Base-by-base conservation (phyloP, 2,113 vertebrate species). In the Xiphophorus hellerii region DNA sequence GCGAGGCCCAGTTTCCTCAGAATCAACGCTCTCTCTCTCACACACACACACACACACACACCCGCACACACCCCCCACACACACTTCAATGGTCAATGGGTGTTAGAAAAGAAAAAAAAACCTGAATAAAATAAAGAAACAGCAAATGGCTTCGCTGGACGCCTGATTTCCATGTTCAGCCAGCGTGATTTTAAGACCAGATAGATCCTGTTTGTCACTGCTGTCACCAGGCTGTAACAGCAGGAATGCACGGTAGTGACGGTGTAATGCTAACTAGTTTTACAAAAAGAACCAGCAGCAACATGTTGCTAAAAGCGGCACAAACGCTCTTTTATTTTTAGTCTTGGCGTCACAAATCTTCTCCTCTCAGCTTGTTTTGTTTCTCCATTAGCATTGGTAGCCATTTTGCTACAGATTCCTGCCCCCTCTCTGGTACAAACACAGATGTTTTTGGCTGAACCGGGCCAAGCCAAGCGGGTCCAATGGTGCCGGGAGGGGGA, bases 1-100 rank as follows among this genome's bases (percentile, higher is more conserved):
- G 69, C 82, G 51, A 88, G 86, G 90, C 90, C 92, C 85, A 92
- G 83, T 92, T 92, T 90, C 75, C 89, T 87, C 78, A 73, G 71
- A 76, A 76, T 81, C 62, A 60, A 17, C 5, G 0, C 17, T 20
- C 44, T 39, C 15, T 1, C 39, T 30, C 29, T 30, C 29, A 3
- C 14, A 39, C 69, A 80, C 74, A 75, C 14, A 39, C 69, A 80
- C 74, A 75, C 58, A 28, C 58, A 14, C 63, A 58, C 76, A 70
- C 70, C 72, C 62, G 69, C 66, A 76, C 66, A 66, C 51, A n/a
- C n/a, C n/a, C n/a, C n/a, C n/a, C n/a, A 69, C 73, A 78, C 73
- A 83, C 63, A 62, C 37, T 13, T 3, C 51, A 58, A n/a, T 58
- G 51, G 51, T 58, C 22, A 58, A 10, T 20, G 51, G 22, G 51